A percentile compares a stretch with the other conserved stretches of the same genome.
Conservation (phyloP, 2,888 invertebrate genomes). For the Sialis lutaria region DNA sequence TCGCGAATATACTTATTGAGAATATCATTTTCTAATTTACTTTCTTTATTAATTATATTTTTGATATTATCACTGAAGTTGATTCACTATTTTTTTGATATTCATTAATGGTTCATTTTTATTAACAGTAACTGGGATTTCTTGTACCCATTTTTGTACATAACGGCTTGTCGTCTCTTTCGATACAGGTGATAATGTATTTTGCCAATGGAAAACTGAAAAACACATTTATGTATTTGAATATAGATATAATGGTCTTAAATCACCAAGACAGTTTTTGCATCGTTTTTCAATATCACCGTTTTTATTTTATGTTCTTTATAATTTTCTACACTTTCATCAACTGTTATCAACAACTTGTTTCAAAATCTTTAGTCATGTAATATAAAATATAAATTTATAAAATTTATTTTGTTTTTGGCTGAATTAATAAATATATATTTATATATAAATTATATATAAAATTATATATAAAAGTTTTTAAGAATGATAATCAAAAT, state of each 20-base stretch:
- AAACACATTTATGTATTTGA: not conserved
- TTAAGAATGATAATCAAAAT: too few species aligned
- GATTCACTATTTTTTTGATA: not conserved
- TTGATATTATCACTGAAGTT: too few species aligned
- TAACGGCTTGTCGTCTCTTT: not conserved
- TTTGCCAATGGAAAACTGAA: not conserved
- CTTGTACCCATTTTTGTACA: conserved; percentile 4
- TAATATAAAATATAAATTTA: conserved; percentile 3
- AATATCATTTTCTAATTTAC: too few species aligned
- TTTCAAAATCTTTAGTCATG: not conserved
- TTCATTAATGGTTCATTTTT: conserved; percentile 1
- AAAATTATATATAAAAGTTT: too few species aligned
- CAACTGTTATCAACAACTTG: conserved; percentile 18
- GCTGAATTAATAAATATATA: too few species aligned
- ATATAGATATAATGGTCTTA: too few species aligned
- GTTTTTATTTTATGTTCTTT: not conserved
- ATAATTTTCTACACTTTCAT: conserved; percentile 8
- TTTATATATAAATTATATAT: too few species aligned
- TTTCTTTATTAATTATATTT: too few species aligned
- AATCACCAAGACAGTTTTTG: not conserved
- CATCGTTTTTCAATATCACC: not conserved
- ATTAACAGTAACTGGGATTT: not conserved
- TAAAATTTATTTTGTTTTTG: too few species aligned
- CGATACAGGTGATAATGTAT: not conserved
- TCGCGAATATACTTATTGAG: too few species aligned